Evolutionary conservation across 1,140 invertebrate genomes (phyloP).

Genomic region (Aporrectodea caliginosa): DNA sequence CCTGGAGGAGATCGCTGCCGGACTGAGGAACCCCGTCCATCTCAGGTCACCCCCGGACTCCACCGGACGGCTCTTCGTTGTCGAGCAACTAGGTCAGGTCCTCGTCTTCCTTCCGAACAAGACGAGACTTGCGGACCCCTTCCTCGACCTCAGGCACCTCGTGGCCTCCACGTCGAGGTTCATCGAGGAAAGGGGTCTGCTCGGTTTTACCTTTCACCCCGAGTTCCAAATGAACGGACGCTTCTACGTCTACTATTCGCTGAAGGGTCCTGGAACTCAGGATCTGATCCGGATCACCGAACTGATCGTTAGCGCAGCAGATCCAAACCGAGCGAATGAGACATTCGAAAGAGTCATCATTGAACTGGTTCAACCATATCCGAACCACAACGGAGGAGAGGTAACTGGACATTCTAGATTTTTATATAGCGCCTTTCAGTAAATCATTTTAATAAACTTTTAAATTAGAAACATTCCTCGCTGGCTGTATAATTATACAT

Average conservation of each 20-base stretch:
- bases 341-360: slow-evolving; percentile 41
- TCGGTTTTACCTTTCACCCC: slow-evolving; percentile 50
- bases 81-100: slow-evolving; percentile 44
- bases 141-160: slow-evolving; percentile 37
- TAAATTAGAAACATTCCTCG: too few species aligned
- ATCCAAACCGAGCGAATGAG: slow-evolving; percentile 39
- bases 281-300: slow-evolving; percentile 45
- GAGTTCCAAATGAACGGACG: slow-evolving; percentile 41
- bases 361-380: slow-evolving; percentile 45
- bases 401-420: slow-evolving; percentile 38
- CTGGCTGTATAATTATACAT: too few species aligned
- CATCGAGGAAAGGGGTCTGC: slow-evolving; percentile 49
- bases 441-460: too few species aligned
- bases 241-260: slow-evolving; percentile 49
- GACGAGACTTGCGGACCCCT: slow-evolving; percentile 35
- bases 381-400: slow-evolving; percentile 54
- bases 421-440: too few species aligned
- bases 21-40: slow-evolving; percentile 44
- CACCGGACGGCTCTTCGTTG: slow-evolving; percentile 44
- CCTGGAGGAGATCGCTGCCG: slow-evolving; percentile 29
- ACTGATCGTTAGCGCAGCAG: slow-evolving; percentile 34
- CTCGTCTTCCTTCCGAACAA: slow-evolving; percentile 41
- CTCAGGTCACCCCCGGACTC: slow-evolving; percentile 43
- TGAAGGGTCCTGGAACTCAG: slow-evolving; percentile 16
- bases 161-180: slow-evolving; percentile 27